Percentiles rank a stretch among this genome's conserved stretches.
phyloP scores from a whole-genome alignment of 2,113 vertebrate species.

The Chloropsis cyanopogon region DNA sequence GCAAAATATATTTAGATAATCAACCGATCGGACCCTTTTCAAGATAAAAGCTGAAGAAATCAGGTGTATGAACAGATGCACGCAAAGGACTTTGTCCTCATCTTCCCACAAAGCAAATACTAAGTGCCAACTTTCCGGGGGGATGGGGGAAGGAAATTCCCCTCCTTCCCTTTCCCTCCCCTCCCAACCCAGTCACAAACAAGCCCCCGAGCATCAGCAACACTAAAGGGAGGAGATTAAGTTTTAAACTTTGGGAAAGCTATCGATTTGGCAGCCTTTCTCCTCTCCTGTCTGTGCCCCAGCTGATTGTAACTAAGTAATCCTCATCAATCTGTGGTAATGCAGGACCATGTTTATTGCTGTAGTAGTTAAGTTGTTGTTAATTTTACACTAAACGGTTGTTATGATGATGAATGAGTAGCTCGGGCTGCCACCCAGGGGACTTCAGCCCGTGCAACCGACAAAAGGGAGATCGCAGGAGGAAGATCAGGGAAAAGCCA shows the following conservation, averaged over 20 bases:
- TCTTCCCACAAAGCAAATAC: conserved; percentile 43
- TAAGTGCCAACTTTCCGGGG: not conserved
- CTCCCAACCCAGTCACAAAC: not conserved
- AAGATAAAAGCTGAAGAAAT: not conserved
- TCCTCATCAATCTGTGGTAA: conserved; percentile 71
- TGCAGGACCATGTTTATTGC: conserved; percentile 72
- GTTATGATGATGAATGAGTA: conserved; percentile 76
- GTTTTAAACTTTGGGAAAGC: conserved; percentile 30
- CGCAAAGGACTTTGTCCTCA: conserved; percentile 38
- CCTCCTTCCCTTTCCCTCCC: not conserved
- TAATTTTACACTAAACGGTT: conserved; percentile 81
- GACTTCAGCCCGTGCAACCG: conserved; percentile 51
- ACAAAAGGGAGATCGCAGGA: not conserved
- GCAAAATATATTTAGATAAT: not conserved
- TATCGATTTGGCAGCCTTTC: conserved; percentile 16
- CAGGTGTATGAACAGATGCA: not conserved
- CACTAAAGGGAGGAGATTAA: not conserved
- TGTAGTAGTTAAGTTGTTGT: conserved; percentile 77
- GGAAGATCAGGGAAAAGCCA: not conserved
- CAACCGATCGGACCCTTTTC: not conserved
- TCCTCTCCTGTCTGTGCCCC: not conserved
- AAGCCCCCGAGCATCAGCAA: not conserved
- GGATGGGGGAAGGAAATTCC: not conserved
- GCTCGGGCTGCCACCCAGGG: conserved; percentile 61
- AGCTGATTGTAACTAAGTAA: conserved; percentile 67